Evolutionary conservation across 2,113 vertebrate genomes (phyloP).

Genomic region (Embiotoca jacksoni): DNA sequence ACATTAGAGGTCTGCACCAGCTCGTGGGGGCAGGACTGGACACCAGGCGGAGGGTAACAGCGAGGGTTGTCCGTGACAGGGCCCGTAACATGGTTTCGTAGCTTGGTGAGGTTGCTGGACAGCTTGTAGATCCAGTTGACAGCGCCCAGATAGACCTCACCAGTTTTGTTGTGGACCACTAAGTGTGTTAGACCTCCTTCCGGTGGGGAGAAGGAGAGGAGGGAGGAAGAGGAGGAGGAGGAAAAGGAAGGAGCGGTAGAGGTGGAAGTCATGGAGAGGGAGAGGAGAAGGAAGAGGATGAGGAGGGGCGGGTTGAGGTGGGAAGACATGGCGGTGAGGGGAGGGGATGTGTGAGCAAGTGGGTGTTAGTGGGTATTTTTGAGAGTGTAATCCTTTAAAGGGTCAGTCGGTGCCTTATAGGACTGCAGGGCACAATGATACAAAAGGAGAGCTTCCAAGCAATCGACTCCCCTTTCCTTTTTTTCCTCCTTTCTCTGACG

Average conservation of each 20-base stretch:
- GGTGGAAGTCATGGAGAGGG: slow-evolving; percentile 48
- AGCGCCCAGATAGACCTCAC: slow-evolving; percentile 94
- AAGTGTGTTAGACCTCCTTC: slow-evolving; percentile 95
- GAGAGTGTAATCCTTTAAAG: slow-evolving; percentile 53
- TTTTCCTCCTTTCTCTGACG: slow-evolving; percentile 42
- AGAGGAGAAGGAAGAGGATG: slow-evolving; percentile 67
- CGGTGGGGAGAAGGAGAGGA: slow-evolving; percentile 85
- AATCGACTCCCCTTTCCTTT: slow-evolving; percentile 45
- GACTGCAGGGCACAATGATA: slow-evolving; percentile 22
- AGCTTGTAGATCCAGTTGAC: slow-evolving; percentile 98
- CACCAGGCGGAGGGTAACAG: slow-evolving; percentile 95
- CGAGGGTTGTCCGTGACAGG: slow-evolving; percentile 96
- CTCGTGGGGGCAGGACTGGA: slow-evolving; percentile 94
- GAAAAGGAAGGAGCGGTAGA: slow-evolving; percentile 26
- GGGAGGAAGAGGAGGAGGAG: slow-evolving; percentile 32
- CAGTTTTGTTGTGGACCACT: slow-evolving; percentile 93
- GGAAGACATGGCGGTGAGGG: slow-evolving; percentile 74
- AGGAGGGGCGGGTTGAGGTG: slow-evolving; percentile 75
- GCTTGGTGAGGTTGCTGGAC: slow-evolving; percentile 91
- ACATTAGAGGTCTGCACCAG: slow-evolving; percentile 93
- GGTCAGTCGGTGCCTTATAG: slow-evolving; percentile 44
- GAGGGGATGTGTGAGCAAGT: slow-evolving; percentile 32
- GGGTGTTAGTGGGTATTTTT: slow-evolving; percentile 36
- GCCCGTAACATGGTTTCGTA: slow-evolving; percentile 92
- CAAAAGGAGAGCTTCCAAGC: slow-evolving; percentile 37